Conservation (phyloP, 2,888 invertebrate genomes). For the Girardia tigrina region DNA sequence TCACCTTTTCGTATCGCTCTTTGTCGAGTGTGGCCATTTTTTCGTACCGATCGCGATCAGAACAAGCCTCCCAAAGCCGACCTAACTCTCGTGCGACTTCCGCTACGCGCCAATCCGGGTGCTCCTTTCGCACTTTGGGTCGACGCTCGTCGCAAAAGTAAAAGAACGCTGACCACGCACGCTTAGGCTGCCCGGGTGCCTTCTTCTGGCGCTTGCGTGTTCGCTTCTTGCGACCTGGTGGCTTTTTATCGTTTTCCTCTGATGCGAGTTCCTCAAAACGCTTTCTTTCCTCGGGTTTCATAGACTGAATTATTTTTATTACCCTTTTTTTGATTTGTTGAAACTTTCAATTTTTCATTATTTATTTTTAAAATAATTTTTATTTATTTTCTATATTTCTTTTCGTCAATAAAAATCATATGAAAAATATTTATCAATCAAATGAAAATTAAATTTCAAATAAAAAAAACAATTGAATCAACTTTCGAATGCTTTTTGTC, state of each 20-base stretch:
- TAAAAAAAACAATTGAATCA: too few relatives aligned
- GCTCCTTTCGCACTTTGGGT: not conserved
- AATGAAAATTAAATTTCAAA: too few relatives aligned
- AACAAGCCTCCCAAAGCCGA: not conserved
- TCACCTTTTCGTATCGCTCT: conserved; percentile 4
- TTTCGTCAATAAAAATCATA: too few relatives aligned
- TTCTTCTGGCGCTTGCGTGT: not conserved
- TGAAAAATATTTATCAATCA: too few relatives aligned
- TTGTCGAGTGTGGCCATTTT: not conserved
- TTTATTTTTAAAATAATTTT: too few relatives aligned
- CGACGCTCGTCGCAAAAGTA: not conserved
- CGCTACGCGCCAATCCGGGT: not conserved
- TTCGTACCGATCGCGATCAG: conserved; percentile 10
- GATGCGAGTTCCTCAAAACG: conserved; percentile 5
- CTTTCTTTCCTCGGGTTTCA: conserved; percentile 16
- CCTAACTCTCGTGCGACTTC: conserved; percentile 8
- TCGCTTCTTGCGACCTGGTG: not conserved
- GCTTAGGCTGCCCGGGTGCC: conserved; percentile 6
- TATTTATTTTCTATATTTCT: too few relatives aligned
- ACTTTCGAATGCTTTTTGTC: too few relatives aligned
- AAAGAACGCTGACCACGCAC: not conserved
- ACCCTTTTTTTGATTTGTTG: too few relatives aligned
- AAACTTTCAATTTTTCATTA: too few relatives aligned
- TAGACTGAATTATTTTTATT: not conserved
- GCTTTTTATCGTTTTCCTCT: conserved; percentile 15